Base-by-base conservation (phyloP, 2,888 invertebrate genomes). In the Parapristionchus giblindavisi region DNA sequence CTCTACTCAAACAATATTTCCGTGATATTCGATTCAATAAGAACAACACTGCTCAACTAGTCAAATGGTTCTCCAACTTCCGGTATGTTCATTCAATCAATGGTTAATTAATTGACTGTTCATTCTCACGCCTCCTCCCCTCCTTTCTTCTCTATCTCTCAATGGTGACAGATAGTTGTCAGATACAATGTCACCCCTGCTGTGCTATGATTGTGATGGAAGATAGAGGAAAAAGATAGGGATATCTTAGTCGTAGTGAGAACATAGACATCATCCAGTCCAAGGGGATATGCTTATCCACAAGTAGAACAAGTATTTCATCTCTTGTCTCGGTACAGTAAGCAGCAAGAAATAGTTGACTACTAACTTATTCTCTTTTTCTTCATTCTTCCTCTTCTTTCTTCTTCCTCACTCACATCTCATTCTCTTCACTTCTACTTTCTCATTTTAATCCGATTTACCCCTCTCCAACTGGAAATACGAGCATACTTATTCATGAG, bases 41-140 rank as follows among this genome's bases (percentile, higher is more conserved):
- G 91, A 98, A 98, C 92, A 99, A 99, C 91, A 99, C 99, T 84
- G 99, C 99, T 89, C 99, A 99, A 91, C 93, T 99, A 90, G 99
- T 99, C 92, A 99, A 99, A 91, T 99, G 99, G 99, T 99, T 99
- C 93, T 97, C 97, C 89, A 99, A 99, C 90, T 99, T 99, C 92
- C 93, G 99, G 99, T 99, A 90, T 65, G 75, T 24, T 3, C 17
- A 29, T 6, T 32, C 3, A 8, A 14, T 58, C 48, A 11, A 48
- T 14, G 11, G 48, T n/a, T n/a, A n/a, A n/a, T n/a, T n/a, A n/a
- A n/a, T n/a, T n/a, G n/a, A n/a, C n/a, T n/a, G n/a, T n/a, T n/a
- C n/a, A n/a, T n/a, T n/a, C n/a, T n/a, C n/a, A n/a, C 52, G 21
- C 52, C 24, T 52, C 24, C 5, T 52, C n/a, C n/a, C n/a, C n/a